A percentile compares a stretch with the other conserved stretches of the same genome.
Evolutionary conservation across 2,888 invertebrate species (phyloP).

Genomic region (Drosophila trichaetosa): DNA sequence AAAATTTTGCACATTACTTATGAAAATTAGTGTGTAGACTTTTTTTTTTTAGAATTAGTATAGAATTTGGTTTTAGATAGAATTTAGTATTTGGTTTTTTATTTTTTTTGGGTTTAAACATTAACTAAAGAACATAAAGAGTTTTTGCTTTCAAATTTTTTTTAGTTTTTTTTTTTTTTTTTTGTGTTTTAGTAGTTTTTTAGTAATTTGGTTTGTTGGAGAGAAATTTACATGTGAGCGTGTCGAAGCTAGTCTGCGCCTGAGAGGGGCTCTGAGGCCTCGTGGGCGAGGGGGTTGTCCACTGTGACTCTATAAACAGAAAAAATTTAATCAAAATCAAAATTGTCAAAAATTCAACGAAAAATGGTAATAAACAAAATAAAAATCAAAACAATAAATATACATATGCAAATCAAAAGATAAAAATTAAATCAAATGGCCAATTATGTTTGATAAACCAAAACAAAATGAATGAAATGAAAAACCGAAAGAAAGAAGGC

Average conservation of each 20-base stretch:
- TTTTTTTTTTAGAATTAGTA: slow-evolving; percentile 47
- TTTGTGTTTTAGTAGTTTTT: slow-evolving; percentile 55
- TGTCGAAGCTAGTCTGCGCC: slow-evolving; percentile 86
- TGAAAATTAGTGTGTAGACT: slow-evolving; percentile 61
- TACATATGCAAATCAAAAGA: slow-evolving; percentile 28
- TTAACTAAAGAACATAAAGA: slow-evolving; percentile 68
- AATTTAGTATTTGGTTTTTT: slow-evolving; percentile 29
- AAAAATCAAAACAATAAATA: slow-evolving; percentile 23
- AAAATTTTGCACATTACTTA: slow-evolving; percentile 70
- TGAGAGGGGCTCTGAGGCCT: slow-evolving; percentile 86
- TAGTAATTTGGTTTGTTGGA: slow-evolving; percentile 69
- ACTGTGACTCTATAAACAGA: slow-evolving; percentile 86
- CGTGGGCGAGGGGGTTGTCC: slow-evolving; percentile 86
- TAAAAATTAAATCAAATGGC: slow-evolving; percentile 48
- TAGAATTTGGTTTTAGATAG: slow-evolving; percentile 33
- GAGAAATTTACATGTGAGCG: slow-evolving; percentile 86
- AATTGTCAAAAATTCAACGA: slow-evolving; percentile 59
- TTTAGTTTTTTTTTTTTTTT: slow-evolving; percentile 5
- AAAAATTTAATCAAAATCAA: slow-evolving; percentile 82
- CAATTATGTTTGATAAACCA: slow-evolving; percentile 55
- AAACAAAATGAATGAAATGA: slow-evolving; percentile 43
- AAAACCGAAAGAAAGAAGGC: slow-evolving; percentile 43
- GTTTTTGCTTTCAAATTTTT: slow-evolving; percentile 50
- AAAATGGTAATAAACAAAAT: slow-evolving; percentile 30
- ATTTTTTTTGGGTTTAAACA: slow-evolving; percentile 47